Conservation (phyloP, 2,113 vertebrate genomes). For the Rhinichthys klamathensis region DNA sequence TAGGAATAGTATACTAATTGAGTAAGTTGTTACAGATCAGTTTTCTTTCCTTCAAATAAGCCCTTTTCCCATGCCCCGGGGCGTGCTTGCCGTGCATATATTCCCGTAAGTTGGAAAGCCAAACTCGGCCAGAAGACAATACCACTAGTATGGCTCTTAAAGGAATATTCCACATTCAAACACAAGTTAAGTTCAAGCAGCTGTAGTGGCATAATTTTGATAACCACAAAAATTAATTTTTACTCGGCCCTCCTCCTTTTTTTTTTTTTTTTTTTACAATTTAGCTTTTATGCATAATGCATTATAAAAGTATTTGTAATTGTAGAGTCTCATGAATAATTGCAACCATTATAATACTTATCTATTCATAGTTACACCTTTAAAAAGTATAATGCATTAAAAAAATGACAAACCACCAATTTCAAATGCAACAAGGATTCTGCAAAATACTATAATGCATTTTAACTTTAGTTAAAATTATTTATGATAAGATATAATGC, state of each 20-base stretch:
- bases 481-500: too few species aligned
- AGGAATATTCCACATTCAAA: conserved; percentile 6
- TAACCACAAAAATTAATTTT: not conserved
- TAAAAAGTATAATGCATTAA: too few species aligned
- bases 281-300: too few species aligned
- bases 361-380: too few species aligned
- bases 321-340: too few species aligned
- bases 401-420: too few species aligned
- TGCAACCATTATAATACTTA: too few species aligned
- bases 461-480: too few species aligned
- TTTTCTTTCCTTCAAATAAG: conserved; percentile 55
- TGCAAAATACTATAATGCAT: too few species aligned
- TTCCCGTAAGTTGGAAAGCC: conserved; percentile 23
- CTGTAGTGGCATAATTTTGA: not conserved
- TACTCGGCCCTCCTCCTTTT: not conserved
- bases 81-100: conserved; percentile 60
- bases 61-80: conserved; percentile 65
- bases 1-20: conserved; percentile 63
- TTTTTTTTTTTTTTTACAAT: too few species aligned
- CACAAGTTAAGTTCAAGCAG: not conserved
- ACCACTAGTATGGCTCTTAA: conserved; percentile 21
- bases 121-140: conserved; percentile 16
- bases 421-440: too few species aligned
- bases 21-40: conserved; percentile 65
- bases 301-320: too few species aligned